Evolutionary conservation across 2,888 invertebrate genomes (phyloP).

Genomic region (Augiades crinisus): DNA sequence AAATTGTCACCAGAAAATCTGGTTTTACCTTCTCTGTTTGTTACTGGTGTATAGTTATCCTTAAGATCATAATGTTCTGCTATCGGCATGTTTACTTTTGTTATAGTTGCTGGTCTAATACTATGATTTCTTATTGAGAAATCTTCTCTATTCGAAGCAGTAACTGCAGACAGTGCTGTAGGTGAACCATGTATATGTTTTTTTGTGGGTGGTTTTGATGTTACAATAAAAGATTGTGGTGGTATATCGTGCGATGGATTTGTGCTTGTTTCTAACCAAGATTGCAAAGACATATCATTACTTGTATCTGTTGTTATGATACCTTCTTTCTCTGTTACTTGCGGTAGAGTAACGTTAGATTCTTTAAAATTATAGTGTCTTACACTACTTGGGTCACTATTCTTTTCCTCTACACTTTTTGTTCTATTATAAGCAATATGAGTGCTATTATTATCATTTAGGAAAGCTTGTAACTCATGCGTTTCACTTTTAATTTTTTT

Average conservation of each 20-base stretch:
- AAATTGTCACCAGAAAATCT: constrained; percentile 61
- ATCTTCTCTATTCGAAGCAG: constrained; percentile 80
- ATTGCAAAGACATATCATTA: constrained; percentile 68
- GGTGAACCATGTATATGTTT: constrained; percentile 60
- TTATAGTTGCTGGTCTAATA: constrained; percentile 68
- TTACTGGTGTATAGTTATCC: constrained; percentile 60
- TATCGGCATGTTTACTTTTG: constrained; percentile 68
- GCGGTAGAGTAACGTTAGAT: constrained; percentile 66
- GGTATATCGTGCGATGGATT: constrained; percentile 43
- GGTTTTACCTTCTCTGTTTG: constrained; percentile 67
- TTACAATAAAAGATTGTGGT: constrained; percentile 39
- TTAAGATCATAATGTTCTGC: constrained; percentile 55
- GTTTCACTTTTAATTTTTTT: constrained; percentile 69
- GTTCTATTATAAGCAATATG: constrained; percentile 69
- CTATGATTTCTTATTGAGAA: constrained; percentile 50
- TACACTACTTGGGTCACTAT: constrained; percentile 57
- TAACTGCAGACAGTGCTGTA: constrained; percentile 82
- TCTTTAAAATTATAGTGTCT: constrained; percentile 72
- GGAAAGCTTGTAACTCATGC: constrained; percentile 66
- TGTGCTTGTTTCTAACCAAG: constrained; percentile 67
- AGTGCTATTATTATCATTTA: constrained; percentile 65
- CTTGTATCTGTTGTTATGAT: constrained; percentile 71
- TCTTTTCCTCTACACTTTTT: constrained; percentile 69
- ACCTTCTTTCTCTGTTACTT: constrained; percentile 69
- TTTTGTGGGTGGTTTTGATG: constrained; percentile 54